These are phyloP conservation scores for Albula glossodonta DNA, from an alignment of 2,113 vertebrate genomes.

Conservation along the genomic window DNA sequence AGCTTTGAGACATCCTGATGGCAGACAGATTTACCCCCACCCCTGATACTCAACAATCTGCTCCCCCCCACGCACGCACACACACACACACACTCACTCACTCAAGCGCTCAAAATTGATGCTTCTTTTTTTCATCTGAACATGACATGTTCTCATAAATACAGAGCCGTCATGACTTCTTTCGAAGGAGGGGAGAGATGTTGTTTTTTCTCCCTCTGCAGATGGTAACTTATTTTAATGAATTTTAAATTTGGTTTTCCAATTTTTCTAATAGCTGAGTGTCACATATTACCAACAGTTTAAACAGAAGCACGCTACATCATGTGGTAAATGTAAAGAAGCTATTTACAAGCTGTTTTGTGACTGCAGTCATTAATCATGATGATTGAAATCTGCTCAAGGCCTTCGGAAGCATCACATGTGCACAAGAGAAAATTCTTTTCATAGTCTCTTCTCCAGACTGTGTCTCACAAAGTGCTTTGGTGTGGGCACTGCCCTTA, in stretches of 20 bases:
- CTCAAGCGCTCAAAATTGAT: not conserved
- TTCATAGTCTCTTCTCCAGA: too few relatives aligned
- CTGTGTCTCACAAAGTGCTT: too few relatives aligned
- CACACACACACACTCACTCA: not conserved
- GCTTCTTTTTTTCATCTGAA: not conserved
- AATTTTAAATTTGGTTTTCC: not conserved
- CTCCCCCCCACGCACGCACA: not conserved
- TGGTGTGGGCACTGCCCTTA: too few relatives aligned
- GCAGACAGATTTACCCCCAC: slow-evolving; percentile 23
- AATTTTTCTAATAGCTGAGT: not conserved
- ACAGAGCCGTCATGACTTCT: not conserved
- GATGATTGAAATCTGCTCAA: not conserved
- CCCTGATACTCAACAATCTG: slow-evolving; percentile 18
- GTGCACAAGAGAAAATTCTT: too few relatives aligned
- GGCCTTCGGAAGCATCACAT: not conserved
- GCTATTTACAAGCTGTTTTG: not conserved
- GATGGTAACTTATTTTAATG: not conserved
- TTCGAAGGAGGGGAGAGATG: not conserved
- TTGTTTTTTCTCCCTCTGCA: not conserved
- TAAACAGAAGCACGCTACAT: not conserved
- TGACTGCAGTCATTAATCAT: not conserved
- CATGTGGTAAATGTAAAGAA: not conserved
- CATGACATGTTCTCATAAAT: not conserved
- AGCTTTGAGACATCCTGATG: slow-evolving; percentile 26
- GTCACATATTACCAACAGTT: not conserved